phyloP scores from a whole-genome alignment of 2,888 invertebrate species.

The Dysmachus trigonus region DNA sequence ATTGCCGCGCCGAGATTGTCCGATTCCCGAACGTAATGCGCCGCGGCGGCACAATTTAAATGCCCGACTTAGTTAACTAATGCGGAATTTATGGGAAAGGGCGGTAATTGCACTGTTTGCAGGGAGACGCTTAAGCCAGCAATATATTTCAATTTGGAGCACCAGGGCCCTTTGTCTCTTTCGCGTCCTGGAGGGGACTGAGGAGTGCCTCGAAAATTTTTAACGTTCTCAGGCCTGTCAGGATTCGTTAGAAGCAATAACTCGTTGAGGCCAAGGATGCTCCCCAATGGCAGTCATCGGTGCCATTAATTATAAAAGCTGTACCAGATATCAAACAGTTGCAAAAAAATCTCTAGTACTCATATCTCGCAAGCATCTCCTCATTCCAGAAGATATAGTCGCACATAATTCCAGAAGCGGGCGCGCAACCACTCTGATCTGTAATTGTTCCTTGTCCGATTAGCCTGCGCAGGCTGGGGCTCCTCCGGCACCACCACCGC shows the following conservation, averaged over 20 bases:
- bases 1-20: constrained; percentile 43
- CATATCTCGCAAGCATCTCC: constrained; percentile 13
- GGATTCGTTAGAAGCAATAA: constrained; percentile 23
- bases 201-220: neutral
- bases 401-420: constrained; percentile 17
- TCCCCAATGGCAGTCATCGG: neutral
- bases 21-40: constrained; percentile 50
- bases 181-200: neutral
- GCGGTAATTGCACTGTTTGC: constrained; percentile 51
- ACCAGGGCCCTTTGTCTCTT: neutral
- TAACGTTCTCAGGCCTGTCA: neutral
- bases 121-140: constrained; percentile 28
- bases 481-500: neutral
- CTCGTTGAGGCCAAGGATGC: neutral
- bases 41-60: constrained; percentile 56
- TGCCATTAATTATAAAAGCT: neutral
- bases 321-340: constrained; percentile 14
- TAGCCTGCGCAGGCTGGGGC: constrained; percentile 5
- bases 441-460: constrained; percentile 35
- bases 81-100: constrained; percentile 57
- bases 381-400: constrained; percentile 6
- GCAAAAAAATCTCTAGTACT: constrained; percentile 16
- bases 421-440: constrained; percentile 12
- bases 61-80: constrained; percentile 59
- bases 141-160: constrained; percentile 37